Conservation (phyloP, 2,888 invertebrate genomes). For the Sinotaia quadrata region DNA sequence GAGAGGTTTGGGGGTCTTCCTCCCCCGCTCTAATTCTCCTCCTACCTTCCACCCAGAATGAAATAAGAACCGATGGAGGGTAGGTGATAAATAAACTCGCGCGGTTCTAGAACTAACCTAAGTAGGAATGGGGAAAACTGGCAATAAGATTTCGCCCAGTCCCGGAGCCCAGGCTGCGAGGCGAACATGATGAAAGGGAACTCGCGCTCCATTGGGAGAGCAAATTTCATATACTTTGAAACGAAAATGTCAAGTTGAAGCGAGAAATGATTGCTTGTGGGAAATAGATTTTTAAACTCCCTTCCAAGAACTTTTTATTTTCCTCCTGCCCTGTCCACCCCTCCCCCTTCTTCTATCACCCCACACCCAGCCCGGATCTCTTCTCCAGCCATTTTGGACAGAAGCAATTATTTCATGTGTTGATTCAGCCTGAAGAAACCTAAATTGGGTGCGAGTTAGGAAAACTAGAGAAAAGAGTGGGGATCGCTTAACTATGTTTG, state of each 20-base stretch:
- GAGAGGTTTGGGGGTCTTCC: too few relatives aligned
- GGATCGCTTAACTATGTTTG: too few relatives aligned
- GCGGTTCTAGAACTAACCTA: too few relatives aligned
- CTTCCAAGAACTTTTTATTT: too few relatives aligned
- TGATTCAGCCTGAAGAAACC: not conserved
- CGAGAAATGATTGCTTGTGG: slow-evolving; percentile 16
- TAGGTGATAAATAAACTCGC: too few relatives aligned
- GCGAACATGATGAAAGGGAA: not conserved
- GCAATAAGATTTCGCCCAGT: slow-evolving; percentile 2
- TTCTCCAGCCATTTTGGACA: not conserved
- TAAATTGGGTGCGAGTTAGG: not conserved
- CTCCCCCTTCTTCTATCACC: not conserved
- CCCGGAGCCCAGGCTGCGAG: not conserved
- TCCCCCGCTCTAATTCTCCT: not conserved
- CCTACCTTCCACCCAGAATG: not conserved
- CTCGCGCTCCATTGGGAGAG: not conserved
- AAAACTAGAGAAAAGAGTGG: not conserved
- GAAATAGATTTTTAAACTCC: slow-evolving; percentile 15
- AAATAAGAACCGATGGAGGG: not conserved
- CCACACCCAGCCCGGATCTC: not conserved
- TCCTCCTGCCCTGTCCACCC: not conserved
- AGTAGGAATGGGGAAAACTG: too few relatives aligned
- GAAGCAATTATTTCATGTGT: not conserved
- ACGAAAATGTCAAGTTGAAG: not conserved
- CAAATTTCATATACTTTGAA: slow-evolving; percentile 17